Evolutionary conservation across 2,888 invertebrate species (phyloP), one percentile per base, ranked within the genome.

Genomic region (Megaustenia siamemsis): DNA sequence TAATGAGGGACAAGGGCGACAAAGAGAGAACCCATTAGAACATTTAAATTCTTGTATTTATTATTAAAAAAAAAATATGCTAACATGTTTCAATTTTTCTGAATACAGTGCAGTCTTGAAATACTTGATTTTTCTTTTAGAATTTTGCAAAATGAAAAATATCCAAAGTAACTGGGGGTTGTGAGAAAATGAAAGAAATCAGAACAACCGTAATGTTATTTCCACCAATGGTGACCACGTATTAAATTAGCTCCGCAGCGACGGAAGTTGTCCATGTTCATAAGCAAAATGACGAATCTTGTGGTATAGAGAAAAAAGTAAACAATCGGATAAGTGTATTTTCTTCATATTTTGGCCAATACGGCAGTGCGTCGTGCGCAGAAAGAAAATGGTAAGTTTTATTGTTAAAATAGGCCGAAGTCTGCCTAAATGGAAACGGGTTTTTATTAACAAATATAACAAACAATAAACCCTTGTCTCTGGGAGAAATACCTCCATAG

Each of bases 211-310:
- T n/a, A 43, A 43, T 28, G 43, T n/a, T 10, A 40, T 71, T 63
- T 71, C 69, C 43, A 43, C 71, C 82, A 73, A 82, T 82, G 71
- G 43, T 15, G 38, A 21, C 43, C 4, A 15, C 24, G 43, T 32
- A 40, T 32, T 32, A 21, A 18, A 69, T 56, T 66, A 35, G 60
- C 75, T 81, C 75, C 86, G 79, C 78, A 40, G 75, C 78, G 78
- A 69, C 82, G 86, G 86, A 86, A 86, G 82, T 86, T 45, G 75
- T 78, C 73, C 43, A 12, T 69, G 77, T 82, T 79, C 84, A 82
- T 66, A 86, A 84, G 79, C 82, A 86, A 86, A 86, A 86, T 84
- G 86, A 84, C 75, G 76, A 85, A 86, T 82, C 76, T 60, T 78
- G 76, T 75, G 77, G 40, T 40, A 53, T 73, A 56, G 71, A 79